phyloP scores from a whole-genome alignment of 2,888 invertebrate genomes.

The Drosophila testacea region DNA sequence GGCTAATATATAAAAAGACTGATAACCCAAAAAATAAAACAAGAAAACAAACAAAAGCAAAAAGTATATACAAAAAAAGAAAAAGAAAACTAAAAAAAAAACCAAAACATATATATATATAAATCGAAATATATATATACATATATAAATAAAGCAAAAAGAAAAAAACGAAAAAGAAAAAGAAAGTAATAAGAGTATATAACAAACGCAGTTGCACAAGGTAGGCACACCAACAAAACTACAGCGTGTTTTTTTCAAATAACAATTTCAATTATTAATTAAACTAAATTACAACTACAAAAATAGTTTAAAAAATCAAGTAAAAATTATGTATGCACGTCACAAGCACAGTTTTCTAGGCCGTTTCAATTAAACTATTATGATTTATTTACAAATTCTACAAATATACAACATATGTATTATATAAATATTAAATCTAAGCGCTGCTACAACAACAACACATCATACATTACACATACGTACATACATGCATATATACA shows the following conservation, averaged over 20 bases:
- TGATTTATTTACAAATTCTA: slow-evolving; percentile 68
- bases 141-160: slow-evolving; percentile 59
- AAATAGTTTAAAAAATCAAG: slow-evolving; percentile 31
- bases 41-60: slow-evolving; percentile 52
- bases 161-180: slow-evolving; percentile 45
- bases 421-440: slow-evolving; percentile 67
- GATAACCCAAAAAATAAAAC: slow-evolving; percentile 76
- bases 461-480: slow-evolving; percentile 1
- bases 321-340: slow-evolving; percentile 71
- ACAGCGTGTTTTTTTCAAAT: slow-evolving; percentile 72
- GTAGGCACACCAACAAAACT: slow-evolving; percentile 83
- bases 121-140: slow-evolving; percentile 70
- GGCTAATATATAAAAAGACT: slow-evolving; percentile 85
- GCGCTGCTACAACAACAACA: slow-evolving; percentile 38
- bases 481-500: slow-evolving; percentile 9
- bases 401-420: slow-evolving; percentile 38
- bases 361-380: slow-evolving; percentile 72
- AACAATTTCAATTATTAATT: slow-evolving; percentile 76
- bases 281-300: slow-evolving; percentile 45
- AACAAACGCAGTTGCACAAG: slow-evolving; percentile 84
- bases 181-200: slow-evolving; percentile 73
- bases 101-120: slow-evolving; percentile 53
- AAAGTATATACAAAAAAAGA: slow-evolving; percentile 51
- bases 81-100: slow-evolving; percentile 20
- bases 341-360: slow-evolving; percentile 79